phyloP scores from a whole-genome alignment of 2,888 invertebrate species.

The Halictus quadricinctus region DNA sequence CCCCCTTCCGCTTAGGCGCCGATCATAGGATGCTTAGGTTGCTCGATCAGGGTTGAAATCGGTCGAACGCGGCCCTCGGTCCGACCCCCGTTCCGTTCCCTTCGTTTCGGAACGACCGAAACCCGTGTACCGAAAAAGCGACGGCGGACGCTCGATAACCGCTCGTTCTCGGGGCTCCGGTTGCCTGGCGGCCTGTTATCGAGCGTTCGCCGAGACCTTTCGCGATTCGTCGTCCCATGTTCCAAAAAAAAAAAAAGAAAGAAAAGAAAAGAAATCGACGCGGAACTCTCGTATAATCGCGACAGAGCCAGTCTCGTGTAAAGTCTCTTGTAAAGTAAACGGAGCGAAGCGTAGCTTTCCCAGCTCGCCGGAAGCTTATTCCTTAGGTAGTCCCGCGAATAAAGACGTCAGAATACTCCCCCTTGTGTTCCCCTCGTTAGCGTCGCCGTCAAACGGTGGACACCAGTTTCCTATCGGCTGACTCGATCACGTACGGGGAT shows the following conservation, averaged over 20 bases:
- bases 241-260: background rate
- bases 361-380: constrained; percentile 57
- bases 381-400: constrained; percentile 52
- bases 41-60: constrained; percentile 15
- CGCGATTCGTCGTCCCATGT: constrained; percentile 19
- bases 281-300: constrained; percentile 62
- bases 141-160: background rate
- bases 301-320: constrained; percentile 62
- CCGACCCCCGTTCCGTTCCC: background rate
- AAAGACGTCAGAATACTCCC: constrained; percentile 37
- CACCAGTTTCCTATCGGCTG: background rate
- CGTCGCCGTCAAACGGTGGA: background rate
- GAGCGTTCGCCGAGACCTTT: background rate
- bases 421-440: constrained; percentile 16
- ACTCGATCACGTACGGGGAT: background rate
- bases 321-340: constrained; percentile 51
- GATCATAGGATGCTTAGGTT: background rate
- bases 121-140: background rate
- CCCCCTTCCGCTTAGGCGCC: background rate
- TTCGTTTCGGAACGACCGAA: constrained; percentile 10
- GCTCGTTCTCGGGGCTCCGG: background rate
- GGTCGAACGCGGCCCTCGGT: constrained; percentile 9
- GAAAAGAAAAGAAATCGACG: constrained; percentile 27
- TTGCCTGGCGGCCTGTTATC: background rate
- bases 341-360: constrained; percentile 12